Base-by-base conservation (phyloP, 1,140 invertebrate genomes). In the Drosophila melanica region DNA sequence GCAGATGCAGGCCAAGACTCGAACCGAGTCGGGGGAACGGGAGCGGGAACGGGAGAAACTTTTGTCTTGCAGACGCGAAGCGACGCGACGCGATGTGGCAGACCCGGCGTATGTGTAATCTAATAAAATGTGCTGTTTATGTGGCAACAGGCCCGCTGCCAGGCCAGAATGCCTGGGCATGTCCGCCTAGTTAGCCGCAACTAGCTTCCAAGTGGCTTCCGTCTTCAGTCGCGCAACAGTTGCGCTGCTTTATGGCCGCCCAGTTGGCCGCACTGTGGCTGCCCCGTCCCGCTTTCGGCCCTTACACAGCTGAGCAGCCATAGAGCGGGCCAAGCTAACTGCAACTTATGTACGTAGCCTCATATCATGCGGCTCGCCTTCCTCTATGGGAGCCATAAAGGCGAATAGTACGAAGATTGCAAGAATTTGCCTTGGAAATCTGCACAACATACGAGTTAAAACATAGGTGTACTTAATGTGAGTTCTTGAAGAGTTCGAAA, bases 101-200 rank as follows among this genome's bases (percentile, higher is more conserved):
- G 58, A 79, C 78, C 50, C 67, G 76, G 84, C 85, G 79, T 89
- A 77, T 84, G 80, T 90, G 84, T 89, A 89, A 89, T 89, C 85
- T 89, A 89, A 89, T 89, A 89, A 89, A 89, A 89, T 90, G 65
- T 77, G 75, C 84, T 89, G 85, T 89, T 89, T 89, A 89, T 89
- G 84, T 90, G 84, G 80, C 64, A 90, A 84, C 84, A 90, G 77
- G 84, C 78, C 48, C 81, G 64, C 39, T 39, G 51, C 54, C 45
- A 53, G 35, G 9, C 20, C 20, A 8, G 6, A 27, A 47, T 64
- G 68, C 68, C 35, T 16, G 48, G 50, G 44, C 70, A 68, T 73
- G 64, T 10, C 48, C 51, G 55, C 48, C 64, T 73, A 73, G 70
- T 68, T 73, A 47, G 64, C 70, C 55, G 33, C 64, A 73, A 72